Conservation (phyloP, 2,113 vertebrate species). For the Prolemur simus region DNA sequence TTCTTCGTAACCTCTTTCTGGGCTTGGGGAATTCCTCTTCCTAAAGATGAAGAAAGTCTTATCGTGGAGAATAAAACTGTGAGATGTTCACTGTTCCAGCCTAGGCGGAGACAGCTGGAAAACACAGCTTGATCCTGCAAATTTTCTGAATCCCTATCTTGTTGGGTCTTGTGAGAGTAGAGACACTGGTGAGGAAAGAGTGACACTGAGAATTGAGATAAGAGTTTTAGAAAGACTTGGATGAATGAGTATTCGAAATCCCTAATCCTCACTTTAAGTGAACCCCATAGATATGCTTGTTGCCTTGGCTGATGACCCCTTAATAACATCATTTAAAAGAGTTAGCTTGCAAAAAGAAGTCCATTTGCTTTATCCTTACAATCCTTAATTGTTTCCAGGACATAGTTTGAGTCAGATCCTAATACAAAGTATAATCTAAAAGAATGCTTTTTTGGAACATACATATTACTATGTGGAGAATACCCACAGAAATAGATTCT, state of each 20-base stretch:
- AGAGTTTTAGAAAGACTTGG: not conserved
- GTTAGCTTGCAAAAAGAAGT: not conserved
- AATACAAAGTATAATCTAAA: not conserved
- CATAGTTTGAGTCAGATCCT: not conserved
- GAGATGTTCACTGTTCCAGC: not conserved
- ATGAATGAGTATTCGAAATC: not conserved
- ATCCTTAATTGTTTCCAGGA: not conserved
- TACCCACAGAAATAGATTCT: not conserved
- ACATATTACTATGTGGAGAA: not conserved
- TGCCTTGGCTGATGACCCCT: not conserved
- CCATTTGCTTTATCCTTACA: not conserved
- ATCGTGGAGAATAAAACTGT: not conserved
- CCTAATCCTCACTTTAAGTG: not conserved
- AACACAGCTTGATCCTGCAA: not conserved
- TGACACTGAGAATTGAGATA: not conserved
- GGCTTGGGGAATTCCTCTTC: not conserved
- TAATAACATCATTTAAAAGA: not conserved
- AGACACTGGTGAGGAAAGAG: not conserved
- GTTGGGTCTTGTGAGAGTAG: not conserved
- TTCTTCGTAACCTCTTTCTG: not conserved
- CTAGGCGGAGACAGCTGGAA: not conserved
- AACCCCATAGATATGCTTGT: not conserved
- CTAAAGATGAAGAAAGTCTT: not conserved
- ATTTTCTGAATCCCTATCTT: not conserved
- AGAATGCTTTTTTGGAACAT: not conserved